A percentile compares a stretch with the other conserved stretches of the same genome.
These are phyloP conservation scores for Heteromormyrus szaboi DNA, from an alignment of 2,797 vertebrate species.

Conservation along the genomic window DNA sequence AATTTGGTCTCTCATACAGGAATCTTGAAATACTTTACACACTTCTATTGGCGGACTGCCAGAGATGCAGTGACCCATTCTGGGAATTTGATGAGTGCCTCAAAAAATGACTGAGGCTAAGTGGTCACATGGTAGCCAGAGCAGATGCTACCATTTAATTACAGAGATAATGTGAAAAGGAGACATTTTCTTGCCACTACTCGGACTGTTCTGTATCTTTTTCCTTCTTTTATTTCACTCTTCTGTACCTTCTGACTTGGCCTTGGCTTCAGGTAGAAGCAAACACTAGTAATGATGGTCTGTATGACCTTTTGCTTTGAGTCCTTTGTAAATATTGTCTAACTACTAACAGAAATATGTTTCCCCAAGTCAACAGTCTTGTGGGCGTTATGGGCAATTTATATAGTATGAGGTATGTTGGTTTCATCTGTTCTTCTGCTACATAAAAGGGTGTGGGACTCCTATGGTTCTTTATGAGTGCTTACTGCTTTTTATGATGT, in stretches of 20 bases:
- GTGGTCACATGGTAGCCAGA: conserved; percentile 45
- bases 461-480: not conserved
- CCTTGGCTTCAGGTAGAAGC: conserved; percentile 29
- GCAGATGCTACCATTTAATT: conserved; percentile 59
- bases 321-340: conserved; percentile 57
- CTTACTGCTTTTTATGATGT: not conserved
- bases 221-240: conserved; percentile 18
- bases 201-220: not conserved
- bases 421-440: conserved; percentile 19
- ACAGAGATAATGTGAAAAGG: conserved; percentile 41
- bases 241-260: not conserved
- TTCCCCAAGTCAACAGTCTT: conserved; percentile 50
- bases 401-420: conserved; percentile 39
- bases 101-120: conserved; percentile 14
- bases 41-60: conserved; percentile 54
- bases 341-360: conserved; percentile 57
- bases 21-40: conserved; percentile 53
- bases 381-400: conserved; percentile 37
- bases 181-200: not conserved
- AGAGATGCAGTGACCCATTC: conserved; percentile 39
- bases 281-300: conserved; percentile 49
- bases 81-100: conserved; percentile 14
- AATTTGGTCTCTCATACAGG: conserved; percentile 51
- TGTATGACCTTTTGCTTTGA: conserved; percentile 48
- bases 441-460: not conserved